Evolutionary conservation across 2,113 vertebrate species (phyloP), one percentile per base, ranked within the genome.

Genomic region (Elgaria multicarinata): DNA sequence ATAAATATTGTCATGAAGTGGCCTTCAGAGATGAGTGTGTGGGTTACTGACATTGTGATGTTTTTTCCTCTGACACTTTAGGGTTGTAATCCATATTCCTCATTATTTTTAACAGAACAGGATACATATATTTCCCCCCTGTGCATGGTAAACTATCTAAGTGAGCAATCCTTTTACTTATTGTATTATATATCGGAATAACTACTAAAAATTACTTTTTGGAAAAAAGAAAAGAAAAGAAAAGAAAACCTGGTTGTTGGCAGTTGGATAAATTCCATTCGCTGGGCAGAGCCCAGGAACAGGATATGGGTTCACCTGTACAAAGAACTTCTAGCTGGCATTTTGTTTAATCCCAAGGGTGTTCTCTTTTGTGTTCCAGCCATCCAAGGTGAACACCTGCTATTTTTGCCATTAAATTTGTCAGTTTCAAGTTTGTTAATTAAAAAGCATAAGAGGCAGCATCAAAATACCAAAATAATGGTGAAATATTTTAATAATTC

Each of bases 391-490:
- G 82, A 22, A 62, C 50, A 1, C 36, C 87, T 16, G 31, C 0
- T 85, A 12, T 36, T 50, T 86, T 46, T 86, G 64, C 39, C 58
- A 46, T 81, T 74, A 33, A 87, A 86, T 10, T 75, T 22, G 33
- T 33, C 26, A 64, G 55, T 50, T 67, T 83, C 18, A 46, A 44
- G 13, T 78, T 69, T 69, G 75, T 67, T 67, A 31, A 44, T 77
- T 83, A 83, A 44, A 0, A 0, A 83, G n/a, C n/a, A n/a, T n/a
- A 44, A 0, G 0, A 16, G 78, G 1, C 0, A 89, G 44, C 69
- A 89, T 66, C 24, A 89, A 90, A 90, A 92, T 62, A n/a, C 1
- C 28, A 88, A 71, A 75, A 3, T n/a, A 44, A 6, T 14, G 3
- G 0, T 5, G 39, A 82, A 74, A 69, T 2, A 91, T 87, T 55